A percentile compares a stretch with the other conserved stretches of the same genome.
phyloP scores from a whole-genome alignment of 2,888 invertebrate species.

The Morpho helenor region DNA sequence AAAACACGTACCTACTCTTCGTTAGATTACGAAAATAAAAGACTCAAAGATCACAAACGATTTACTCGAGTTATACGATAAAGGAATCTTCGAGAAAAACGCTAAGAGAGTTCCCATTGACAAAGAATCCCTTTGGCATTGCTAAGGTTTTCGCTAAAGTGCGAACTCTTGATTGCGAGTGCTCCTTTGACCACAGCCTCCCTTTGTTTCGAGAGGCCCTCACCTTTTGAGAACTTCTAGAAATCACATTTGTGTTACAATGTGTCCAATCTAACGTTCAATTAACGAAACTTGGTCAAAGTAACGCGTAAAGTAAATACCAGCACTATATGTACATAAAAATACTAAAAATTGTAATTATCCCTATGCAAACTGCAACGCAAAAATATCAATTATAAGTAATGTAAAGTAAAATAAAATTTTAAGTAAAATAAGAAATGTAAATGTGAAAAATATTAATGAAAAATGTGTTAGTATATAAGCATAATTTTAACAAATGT shows the following conservation, averaged over 20 bases:
- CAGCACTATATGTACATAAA: too few species aligned
- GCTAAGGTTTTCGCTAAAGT: constrained; percentile 18
- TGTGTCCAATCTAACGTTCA: too few species aligned
- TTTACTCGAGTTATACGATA: constrained; percentile 14
- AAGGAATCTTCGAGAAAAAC: constrained; percentile 20
- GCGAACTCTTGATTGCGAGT: constrained; percentile 21
- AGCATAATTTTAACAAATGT: too few species aligned
- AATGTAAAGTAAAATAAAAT: too few species aligned
- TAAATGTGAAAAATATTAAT: too few species aligned
- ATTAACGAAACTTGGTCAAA: too few species aligned
- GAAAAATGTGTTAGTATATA: too few species aligned
- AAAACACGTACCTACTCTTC: background rate
- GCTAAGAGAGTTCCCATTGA: constrained; percentile 17
- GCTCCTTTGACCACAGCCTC: constrained; percentile 20
- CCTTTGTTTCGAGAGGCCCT: constrained; percentile 20
- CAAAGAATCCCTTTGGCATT: constrained; percentile 19
- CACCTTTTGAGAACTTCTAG: constrained; percentile 7
- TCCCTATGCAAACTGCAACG: too few species aligned
- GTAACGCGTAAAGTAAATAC: too few species aligned
- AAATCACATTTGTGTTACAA: constrained; percentile 3
- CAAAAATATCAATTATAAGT: too few species aligned
- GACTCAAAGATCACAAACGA: constrained; percentile 16
- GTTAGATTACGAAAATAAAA: constrained; percentile 3
- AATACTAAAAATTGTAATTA: too few species aligned
- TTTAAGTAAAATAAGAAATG: too few species aligned